Evolutionary conservation across 2,888 invertebrate species (phyloP).

Genomic region (Dasysyrphus tricinctus): DNA sequence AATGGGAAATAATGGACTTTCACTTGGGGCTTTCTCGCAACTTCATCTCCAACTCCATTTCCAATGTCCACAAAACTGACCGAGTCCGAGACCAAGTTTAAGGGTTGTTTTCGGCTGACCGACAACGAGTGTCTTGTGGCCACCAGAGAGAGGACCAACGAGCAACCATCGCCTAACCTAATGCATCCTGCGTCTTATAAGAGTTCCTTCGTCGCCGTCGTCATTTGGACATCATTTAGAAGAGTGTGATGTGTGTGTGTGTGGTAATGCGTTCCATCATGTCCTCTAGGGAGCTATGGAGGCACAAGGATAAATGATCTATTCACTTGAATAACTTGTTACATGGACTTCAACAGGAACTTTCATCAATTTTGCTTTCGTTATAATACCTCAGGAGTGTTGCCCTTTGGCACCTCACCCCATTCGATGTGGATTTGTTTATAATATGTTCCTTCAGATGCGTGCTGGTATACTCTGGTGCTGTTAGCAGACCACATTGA

Average conservation of each 20-base stretch:
- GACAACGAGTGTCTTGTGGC: conserved; percentile 69
- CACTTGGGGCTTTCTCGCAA: conserved; percentile 67
- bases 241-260: conserved; percentile 42
- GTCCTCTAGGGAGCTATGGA: conserved; percentile 69
- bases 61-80: conserved; percentile 41
- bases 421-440: conserved; percentile 50
- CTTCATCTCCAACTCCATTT: conserved; percentile 7
- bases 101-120: conserved; percentile 73
- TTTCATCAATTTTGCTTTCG: conserved; percentile 75
- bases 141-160: conserved; percentile 53
- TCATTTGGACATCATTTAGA: conserved; percentile 13
- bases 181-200: conserved; percentile 69
- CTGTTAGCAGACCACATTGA: conserved; percentile 64
- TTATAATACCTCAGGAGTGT: conserved; percentile 52
- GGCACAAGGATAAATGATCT: conserved; percentile 74
- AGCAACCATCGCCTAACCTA: conserved; percentile 34
- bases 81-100: conserved; percentile 42
- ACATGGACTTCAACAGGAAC: conserved; percentile 70
- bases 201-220: conserved; percentile 28
- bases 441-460: conserved; percentile 55
- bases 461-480: conserved; percentile 30
- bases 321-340: conserved; percentile 75
- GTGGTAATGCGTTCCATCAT: conserved; percentile 71
- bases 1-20: conserved; percentile 77
- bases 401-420: conserved; percentile 62